Conservation (phyloP, 1,140 invertebrate genomes). For the Pseudomyrmex gracilis region DNA sequence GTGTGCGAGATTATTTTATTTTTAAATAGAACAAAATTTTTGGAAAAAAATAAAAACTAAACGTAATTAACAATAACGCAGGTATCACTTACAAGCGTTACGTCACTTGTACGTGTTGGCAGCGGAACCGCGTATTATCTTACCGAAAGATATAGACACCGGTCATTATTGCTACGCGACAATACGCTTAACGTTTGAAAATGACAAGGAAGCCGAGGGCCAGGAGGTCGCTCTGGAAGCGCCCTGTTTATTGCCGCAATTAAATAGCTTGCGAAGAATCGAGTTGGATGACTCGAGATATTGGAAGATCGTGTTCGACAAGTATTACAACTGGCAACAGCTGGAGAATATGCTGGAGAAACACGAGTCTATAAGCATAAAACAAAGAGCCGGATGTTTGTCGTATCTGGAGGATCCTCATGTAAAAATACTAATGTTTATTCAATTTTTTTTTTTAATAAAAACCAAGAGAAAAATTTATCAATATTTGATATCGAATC, state of each 20-base stretch:
- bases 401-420: constrained; percentile 95
- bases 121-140: constrained; percentile 93
- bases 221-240: constrained; percentile 88
- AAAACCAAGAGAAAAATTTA: too few relatives aligned
- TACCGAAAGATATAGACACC: constrained; percentile 94
- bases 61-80: constrained; percentile 78
- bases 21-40: too few relatives aligned
- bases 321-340: constrained; percentile 93
- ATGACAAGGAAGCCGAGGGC: constrained; percentile 86
- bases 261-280: constrained; percentile 91
- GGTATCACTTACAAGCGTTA: constrained; percentile 97
- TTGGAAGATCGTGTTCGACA: constrained; percentile 94
- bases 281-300: constrained; percentile 93
- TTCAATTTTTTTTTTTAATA: neutral
- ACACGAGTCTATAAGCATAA: constrained; percentile 92
- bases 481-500: neutral
- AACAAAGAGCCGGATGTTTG: constrained; percentile 95
- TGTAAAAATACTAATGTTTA: constrained; percentile 72
- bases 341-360: constrained; percentile 90
- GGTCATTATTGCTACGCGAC: constrained; percentile 92
- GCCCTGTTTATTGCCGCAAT: constrained; percentile 94
- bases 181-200: constrained; percentile 87
- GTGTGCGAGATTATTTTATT: neutral
- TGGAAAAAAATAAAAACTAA: too few relatives aligned
- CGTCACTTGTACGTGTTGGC: constrained; percentile 98